Evolutionary conservation across 2,797 vertebrate species (phyloP).

Genomic region (Notoglanidium macrostoma): DNA sequence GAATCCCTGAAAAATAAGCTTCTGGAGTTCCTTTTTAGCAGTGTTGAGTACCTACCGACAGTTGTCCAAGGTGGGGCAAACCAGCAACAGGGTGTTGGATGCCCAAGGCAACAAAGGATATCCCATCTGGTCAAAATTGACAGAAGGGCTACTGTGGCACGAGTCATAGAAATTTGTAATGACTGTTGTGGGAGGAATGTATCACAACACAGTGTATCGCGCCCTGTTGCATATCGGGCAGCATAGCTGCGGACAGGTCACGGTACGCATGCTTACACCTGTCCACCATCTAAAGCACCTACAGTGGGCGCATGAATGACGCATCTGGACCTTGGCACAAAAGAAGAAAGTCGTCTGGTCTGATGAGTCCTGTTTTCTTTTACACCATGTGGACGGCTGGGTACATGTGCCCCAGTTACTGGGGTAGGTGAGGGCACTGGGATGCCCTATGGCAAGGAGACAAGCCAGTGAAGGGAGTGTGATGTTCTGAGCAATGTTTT

Average conservation of each 20-base stretch:
- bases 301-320: neutral
- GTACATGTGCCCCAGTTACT: neutral
- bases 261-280: neutral
- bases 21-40: neutral
- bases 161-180: neutral
- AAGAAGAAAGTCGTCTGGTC: no score
- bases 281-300: neutral
- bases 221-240: neutral
- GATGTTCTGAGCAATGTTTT: neutral
- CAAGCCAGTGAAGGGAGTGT: neutral
- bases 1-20: neutral
- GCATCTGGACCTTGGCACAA: no score
- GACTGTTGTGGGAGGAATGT: neutral
- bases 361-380: no score
- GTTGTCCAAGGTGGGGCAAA: neutral
- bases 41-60: neutral
- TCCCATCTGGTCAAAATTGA: neutral
- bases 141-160: neutral
- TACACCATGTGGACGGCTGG: no score
- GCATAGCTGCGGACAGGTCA: neutral
- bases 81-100: neutral
- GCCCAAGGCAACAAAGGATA: neutral
- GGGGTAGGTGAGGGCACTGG: neutral
- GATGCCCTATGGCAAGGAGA: neutral
- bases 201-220: neutral